Evolutionary conservation across 1,140 invertebrate species (phyloP).

Genomic region (Listronotus bonariensis): DNA sequence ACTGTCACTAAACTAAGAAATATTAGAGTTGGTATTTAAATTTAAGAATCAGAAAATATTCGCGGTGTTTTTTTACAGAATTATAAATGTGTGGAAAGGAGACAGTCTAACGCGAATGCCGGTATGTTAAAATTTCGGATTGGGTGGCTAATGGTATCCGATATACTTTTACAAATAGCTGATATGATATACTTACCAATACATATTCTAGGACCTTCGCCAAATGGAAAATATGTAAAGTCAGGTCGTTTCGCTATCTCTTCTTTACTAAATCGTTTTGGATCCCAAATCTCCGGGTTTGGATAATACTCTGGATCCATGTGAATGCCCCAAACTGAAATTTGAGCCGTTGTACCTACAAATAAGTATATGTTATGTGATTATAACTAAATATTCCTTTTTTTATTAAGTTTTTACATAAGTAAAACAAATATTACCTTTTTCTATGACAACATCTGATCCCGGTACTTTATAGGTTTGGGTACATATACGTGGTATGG

Average conservation of each 20-base stretch:
- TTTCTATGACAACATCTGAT: slow-evolving; percentile 54
- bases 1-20: no score
- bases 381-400: no score
- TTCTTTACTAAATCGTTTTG: slow-evolving; percentile 65
- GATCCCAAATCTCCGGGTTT: slow-evolving; percentile 67
- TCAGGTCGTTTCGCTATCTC: slow-evolving; percentile 49
- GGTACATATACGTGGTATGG: no score
- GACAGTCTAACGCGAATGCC: no score
- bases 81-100: no score
- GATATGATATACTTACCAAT: slow-evolving; percentile 58
- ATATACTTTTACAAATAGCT: no score
- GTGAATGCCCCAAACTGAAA: slow-evolving; percentile 57
- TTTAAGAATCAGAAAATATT: no score
- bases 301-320: slow-evolving; percentile 61
- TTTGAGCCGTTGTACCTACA: slow-evolving; percentile 46
- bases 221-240: slow-evolving; percentile 65
- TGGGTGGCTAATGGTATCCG: no score
- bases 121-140: no score
- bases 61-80: no score
- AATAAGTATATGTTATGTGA: background rate
- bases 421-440: slow-evolving; percentile 41
- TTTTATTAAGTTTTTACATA: no score
- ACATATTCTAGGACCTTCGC: slow-evolving; percentile 68
- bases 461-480: slow-evolving; percentile 40
- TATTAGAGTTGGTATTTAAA: no score